Conservation (phyloP, 2,888 invertebrate species). For the Drosophila leonis region DNA sequence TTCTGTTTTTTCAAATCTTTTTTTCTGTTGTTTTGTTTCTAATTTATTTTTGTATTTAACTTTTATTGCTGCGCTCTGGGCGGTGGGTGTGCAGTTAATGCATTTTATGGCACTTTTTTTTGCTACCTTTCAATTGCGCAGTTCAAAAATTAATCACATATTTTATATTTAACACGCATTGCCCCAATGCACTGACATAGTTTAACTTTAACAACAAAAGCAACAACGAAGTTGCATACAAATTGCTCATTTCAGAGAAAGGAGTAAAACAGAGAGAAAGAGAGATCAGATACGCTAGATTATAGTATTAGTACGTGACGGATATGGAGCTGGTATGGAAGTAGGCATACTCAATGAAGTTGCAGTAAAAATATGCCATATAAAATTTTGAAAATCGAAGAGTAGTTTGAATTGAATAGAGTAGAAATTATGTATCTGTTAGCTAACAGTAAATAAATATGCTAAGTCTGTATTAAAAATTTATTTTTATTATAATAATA, state of each 20-base stretch:
- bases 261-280: background rate
- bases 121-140: constrained; percentile 52
- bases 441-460: no score
- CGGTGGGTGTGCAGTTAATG: constrained; percentile 33
- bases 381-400: no score
- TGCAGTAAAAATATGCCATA: background rate
- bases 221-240: constrained; percentile 52
- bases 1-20: constrained; percentile 14
- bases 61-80: constrained; percentile 43
- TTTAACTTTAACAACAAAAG: constrained; percentile 24
- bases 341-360: no score
- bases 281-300: constrained; percentile 46
- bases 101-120: constrained; percentile 65
- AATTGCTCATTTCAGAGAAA: constrained; percentile 58
- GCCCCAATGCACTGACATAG: constrained; percentile 68
- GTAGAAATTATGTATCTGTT: no score
- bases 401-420: background rate
- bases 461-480: background rate
- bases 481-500: no score
- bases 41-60: constrained; percentile 39
- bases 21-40: constrained; percentile 10
- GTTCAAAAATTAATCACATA: constrained; percentile 45
- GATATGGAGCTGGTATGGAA: background rate
- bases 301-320: constrained; percentile 12
- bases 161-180: constrained; percentile 54